A percentile compares a stretch with the other conserved stretches of the same genome.
Evolutionary conservation across 2,113 vertebrate genomes (phyloP).

Genomic region (Axis porcinus): DNA sequence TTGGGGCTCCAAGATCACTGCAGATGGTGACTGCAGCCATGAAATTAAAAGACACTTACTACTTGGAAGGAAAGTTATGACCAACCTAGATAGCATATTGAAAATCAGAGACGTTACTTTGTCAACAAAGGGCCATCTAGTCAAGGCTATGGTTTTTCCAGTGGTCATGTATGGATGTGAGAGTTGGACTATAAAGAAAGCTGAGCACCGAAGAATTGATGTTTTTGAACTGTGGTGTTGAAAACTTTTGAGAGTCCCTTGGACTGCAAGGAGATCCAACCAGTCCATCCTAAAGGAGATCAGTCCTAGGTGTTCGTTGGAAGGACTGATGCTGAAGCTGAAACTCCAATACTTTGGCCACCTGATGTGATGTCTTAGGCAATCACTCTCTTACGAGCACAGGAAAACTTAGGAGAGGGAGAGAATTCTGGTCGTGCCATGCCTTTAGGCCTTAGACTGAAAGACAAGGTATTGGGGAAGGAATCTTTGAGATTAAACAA

Average conservation of each 20-base stretch:
- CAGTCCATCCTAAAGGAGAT: background rate
- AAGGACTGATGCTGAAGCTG: background rate
- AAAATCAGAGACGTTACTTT: background rate
- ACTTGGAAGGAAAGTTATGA: background rate
- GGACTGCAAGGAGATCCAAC: background rate
- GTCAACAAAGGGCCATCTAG: background rate
- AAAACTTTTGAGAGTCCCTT: background rate
- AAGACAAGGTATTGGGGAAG: background rate
- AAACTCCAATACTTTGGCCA: background rate
- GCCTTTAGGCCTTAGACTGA: background rate
- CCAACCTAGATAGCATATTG: background rate
- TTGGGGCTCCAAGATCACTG: background rate
- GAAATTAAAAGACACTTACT: background rate
- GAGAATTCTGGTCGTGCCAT: too few relatives aligned
- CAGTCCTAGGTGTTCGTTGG: background rate
- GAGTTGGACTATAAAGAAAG: background rate
- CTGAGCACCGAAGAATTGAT: accelerated
- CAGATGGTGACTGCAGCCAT: background rate
- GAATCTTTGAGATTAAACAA: background rate
- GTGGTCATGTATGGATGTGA: background rate
- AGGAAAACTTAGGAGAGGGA: background rate
- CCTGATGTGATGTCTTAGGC: background rate
- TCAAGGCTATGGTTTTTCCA: background rate
- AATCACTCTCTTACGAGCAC: background rate
- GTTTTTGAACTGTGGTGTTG: background rate